Base-by-base conservation (phyloP, 2,113 vertebrate species). In the Mionectes macconnelli region DNA sequence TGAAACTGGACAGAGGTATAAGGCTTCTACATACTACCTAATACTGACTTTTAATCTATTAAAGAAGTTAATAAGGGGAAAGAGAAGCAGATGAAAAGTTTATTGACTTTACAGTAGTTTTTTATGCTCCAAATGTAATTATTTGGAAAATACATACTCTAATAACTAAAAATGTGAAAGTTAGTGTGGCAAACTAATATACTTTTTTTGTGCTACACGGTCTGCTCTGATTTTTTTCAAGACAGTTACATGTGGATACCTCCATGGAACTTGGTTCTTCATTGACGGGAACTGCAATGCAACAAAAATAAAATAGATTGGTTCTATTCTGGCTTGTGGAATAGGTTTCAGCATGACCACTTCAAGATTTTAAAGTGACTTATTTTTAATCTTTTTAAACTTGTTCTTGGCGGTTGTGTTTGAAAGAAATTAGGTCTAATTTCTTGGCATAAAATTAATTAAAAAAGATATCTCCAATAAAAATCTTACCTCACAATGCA, bases 251-350 rank as follows among this genome's bases (percentile, higher is more conserved):
- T 25, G 10, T 31, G 69, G 33, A 50, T 27, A 69, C 11, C 20
- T 91, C 18, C 1, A 18, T n/a, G 25, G 23, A 66, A 42, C 17
- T 66, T 17, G 5, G 5, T 1, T 60, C 22, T 60, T 60, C 18
- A 0, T 39, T 74, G 66, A 50, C 10, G 9, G 55, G 59, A 62
- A 57, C 31, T 47, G 24, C 1, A 15, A 8, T 1, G 3, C 2
- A 37, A 24, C 6, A 68, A 39, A 49, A 59, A 8, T 28, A 21
- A 52, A 73, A 44, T 17, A 23, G 2, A 15, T 37, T 20, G 4
- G 12, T 75, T 92, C 24, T 45, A 3, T 49, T 73, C 22, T 88
- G 13, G 12, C 4, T 53, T 68, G 9, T 31, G 14, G 7, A 82
- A 5, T 60, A 50, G 6, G 6, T 64, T 69, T 86, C 45, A 66